Evolutionary conservation across 2,113 vertebrate species (phyloP), one percentile per base, ranked within the genome.

Genomic region (Thomomys bottae): DNA sequence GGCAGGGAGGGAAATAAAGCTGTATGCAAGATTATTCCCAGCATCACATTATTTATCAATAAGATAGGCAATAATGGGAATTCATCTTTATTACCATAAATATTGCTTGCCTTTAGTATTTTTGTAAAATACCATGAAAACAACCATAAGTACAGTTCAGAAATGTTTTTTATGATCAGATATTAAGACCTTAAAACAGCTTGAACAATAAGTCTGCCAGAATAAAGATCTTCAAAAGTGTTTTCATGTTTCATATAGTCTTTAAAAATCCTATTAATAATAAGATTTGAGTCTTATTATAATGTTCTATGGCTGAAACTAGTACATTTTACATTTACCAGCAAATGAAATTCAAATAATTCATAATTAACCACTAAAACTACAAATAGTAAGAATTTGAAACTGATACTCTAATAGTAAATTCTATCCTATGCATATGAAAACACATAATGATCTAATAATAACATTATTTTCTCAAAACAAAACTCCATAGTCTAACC

Each of bases 401-500:
- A 90, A 61, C 3, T 82, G 54, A 34, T 32, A 3, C 15, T 68
- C 11, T 20, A 92, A 71, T 75, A 78, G 64, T 82, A 11, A 54
- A 36, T 57, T 91, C 8, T 68, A 40, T 72, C 83, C 1, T 40
- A 5, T 70, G 11, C 63, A 14, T 71, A 79, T 88, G 28, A 28
- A 85, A 67, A 72, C 8, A 21, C 5, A 18, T 75, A 18, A 38
- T 40, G 21, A 63, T 71, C 28, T 87, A 76, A 63, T 63, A 87
- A 87, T 83, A 17, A 6, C n/a, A 42, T 63, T 77, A 84, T 84
- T 95, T 95, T 94, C 28, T 8, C 4, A 76, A 72, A 86, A 80
- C 20, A 5, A 66, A n/a, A 80, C 73, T 57, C 18, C 36, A 67
- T 54, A 68, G 8, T 87, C 45, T 84, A 40, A 10, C 10, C 15